Evolutionary conservation across 1,140 invertebrate genomes (phyloP).

Genomic region (Papilio glaucus): DNA sequence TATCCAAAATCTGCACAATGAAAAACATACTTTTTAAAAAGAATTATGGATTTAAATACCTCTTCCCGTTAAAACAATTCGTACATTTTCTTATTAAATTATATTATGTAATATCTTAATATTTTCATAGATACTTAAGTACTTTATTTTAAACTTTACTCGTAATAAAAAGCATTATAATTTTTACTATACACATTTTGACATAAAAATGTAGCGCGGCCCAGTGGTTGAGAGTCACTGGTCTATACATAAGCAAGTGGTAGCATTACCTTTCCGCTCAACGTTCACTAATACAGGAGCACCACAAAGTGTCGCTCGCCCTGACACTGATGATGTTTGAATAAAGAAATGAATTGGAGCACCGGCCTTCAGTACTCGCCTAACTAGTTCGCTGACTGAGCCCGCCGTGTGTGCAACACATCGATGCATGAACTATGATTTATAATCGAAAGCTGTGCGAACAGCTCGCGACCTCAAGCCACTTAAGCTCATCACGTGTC

Average conservation of each 20-base stretch:
- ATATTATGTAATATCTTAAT: not conserved
- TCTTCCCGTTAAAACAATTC: not conserved
- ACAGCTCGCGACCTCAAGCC: not conserved
- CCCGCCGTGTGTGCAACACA: not conserved
- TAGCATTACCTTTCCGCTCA: not conserved
- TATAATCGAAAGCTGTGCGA: conserved; percentile 10
- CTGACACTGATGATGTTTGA: conserved; percentile 75
- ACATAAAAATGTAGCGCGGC: too few relatives aligned
- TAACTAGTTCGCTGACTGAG: conserved; percentile 32
- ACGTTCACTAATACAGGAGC: conserved; percentile 24
- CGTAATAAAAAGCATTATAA: too few relatives aligned
- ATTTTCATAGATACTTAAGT: too few relatives aligned
- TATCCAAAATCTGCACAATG: too few relatives aligned
- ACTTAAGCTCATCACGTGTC: conserved; percentile 2
- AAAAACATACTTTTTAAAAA: too few relatives aligned
- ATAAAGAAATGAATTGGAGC: conserved; percentile 62
- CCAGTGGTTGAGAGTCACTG: too few relatives aligned
- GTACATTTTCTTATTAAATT: not conserved
- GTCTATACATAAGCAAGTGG: too few relatives aligned
- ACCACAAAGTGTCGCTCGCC: conserved; percentile 61
- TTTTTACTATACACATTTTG: too few relatives aligned
- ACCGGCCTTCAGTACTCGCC: conserved; percentile 49
- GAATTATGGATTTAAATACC: too few relatives aligned
- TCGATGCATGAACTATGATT: conserved; percentile 13
- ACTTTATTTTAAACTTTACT: too few relatives aligned